phyloP scores from a whole-genome alignment of 2,797 vertebrate species.

The Chloroceryle inda region DNA sequence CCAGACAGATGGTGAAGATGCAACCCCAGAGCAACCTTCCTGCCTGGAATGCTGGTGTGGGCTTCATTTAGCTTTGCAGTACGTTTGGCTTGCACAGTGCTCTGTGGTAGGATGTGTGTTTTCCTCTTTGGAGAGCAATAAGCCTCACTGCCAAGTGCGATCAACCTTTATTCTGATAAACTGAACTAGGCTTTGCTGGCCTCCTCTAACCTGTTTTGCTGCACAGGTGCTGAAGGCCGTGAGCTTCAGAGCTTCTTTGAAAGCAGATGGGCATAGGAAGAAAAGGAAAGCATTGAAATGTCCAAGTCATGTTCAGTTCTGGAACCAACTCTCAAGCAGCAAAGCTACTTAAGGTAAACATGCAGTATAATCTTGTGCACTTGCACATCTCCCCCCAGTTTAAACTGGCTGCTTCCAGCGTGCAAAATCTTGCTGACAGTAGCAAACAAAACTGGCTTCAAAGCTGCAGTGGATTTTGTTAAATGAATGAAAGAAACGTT shows the following conservation, averaged over 20 bases:
- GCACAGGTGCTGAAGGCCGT: not conserved
- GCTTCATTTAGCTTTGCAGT: not conserved
- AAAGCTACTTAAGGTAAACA: not conserved
- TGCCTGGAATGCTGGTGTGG: not conserved
- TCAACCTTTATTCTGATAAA: not conserved
- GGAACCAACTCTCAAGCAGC: not conserved
- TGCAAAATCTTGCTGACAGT: not conserved
- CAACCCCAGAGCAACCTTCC: not conserved
- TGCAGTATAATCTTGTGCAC: not conserved
- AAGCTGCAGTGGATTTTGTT: not conserved
- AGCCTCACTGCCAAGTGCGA: not conserved
- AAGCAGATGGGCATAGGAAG: not conserved
- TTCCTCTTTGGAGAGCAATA: not conserved
- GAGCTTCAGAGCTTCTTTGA: not conserved
- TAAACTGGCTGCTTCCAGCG: not conserved
- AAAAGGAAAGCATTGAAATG: not conserved
- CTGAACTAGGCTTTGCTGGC: not conserved
- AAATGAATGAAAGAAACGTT: constrained; percentile 13
- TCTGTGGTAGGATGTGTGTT: not conserved
- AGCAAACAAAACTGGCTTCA: not conserved
- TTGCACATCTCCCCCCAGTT: not conserved
- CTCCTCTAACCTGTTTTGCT: not conserved
- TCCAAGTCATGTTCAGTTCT: not conserved
- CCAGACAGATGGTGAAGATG: not conserved
- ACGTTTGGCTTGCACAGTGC: not conserved